A percentile compares a stretch with the other conserved stretches of the same genome.
phyloP scores from a whole-genome alignment of 2,797 vertebrate species.

The Molossus molossus region DNA sequence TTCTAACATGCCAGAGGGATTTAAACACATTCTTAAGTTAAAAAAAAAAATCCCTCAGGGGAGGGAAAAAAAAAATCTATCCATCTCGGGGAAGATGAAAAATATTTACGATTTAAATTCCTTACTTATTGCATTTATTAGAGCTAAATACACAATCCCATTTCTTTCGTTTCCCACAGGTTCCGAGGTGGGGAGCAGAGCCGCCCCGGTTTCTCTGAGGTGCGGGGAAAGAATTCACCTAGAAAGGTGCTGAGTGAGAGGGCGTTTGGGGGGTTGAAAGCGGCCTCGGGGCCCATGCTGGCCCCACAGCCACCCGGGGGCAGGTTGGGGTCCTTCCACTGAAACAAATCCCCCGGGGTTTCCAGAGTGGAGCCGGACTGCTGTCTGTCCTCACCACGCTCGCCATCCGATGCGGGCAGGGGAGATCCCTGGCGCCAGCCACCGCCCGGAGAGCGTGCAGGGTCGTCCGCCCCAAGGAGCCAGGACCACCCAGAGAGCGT shows the following conservation, averaged over 20 bases:
- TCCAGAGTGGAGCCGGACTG: neutral
- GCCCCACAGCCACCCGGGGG: neutral
- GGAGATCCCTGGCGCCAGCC: too few species aligned
- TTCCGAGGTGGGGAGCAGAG: constrained; percentile 26
- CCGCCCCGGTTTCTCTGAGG: neutral
- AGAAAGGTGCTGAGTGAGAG: neutral
- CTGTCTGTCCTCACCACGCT: neutral
- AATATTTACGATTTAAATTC: constrained; percentile 68
- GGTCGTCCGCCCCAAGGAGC: neutral
- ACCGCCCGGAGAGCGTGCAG: too few species aligned
- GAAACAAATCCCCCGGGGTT: neutral
- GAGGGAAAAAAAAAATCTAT: constrained; percentile 62
- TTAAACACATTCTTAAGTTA: constrained; percentile 66
- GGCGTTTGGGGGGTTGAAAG: neutral
- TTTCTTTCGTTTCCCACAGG: neutral
- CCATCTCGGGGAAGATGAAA: constrained; percentile 76
- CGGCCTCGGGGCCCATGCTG: neutral
- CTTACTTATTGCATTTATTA: constrained; percentile 54
- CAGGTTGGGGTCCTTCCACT: neutral
- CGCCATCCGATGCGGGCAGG: neutral
- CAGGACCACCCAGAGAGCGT: too few species aligned
- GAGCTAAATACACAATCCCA: constrained; percentile 67
- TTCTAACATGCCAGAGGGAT: constrained; percentile 16
- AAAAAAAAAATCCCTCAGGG: constrained; percentile 72
- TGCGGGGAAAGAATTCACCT: constrained; percentile 37